Conservation (phyloP, 2,113 vertebrate species). For the Solea solea region DNA sequence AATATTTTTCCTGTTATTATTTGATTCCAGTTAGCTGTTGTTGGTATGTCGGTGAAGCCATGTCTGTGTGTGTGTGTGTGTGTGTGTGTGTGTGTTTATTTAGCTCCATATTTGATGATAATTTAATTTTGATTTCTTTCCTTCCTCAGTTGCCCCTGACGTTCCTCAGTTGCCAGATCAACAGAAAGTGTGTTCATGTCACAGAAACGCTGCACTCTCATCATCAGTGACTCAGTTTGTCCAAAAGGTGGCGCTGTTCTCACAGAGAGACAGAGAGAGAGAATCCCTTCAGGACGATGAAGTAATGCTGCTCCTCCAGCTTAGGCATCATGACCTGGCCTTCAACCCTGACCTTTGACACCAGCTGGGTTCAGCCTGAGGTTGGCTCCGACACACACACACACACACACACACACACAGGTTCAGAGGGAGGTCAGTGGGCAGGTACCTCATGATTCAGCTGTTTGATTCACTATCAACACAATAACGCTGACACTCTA, state of each 20-base stretch:
- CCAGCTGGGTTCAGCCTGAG: conserved; percentile 48
- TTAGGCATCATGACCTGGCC: conserved; percentile 51
- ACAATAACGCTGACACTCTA: conserved; percentile 1
- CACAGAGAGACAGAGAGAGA: not conserved
- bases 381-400: conserved; percentile 36
- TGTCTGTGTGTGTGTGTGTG: too few relatives aligned
- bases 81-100: too few relatives aligned
- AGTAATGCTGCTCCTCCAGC: conserved; percentile 35
- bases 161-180: too few relatives aligned
- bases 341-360: conserved; percentile 73
- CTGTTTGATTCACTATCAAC: conserved; percentile 2
- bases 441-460: conserved; percentile 12
- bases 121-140: too few relatives aligned
- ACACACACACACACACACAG: not conserved
- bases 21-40: too few relatives aligned
- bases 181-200: too few relatives aligned
- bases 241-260: conserved; percentile 21
- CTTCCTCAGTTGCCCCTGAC: too few relatives aligned
- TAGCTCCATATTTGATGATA: too few relatives aligned
- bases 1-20: too few relatives aligned
- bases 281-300: not conserved
- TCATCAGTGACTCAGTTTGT: not conserved
- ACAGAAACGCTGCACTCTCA: too few relatives aligned
- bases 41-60: too few relatives aligned
- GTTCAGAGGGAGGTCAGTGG: conserved; percentile 59